Base-by-base conservation (phyloP, 2,888 invertebrate species). In the Lithophane semibrunnea region DNA sequence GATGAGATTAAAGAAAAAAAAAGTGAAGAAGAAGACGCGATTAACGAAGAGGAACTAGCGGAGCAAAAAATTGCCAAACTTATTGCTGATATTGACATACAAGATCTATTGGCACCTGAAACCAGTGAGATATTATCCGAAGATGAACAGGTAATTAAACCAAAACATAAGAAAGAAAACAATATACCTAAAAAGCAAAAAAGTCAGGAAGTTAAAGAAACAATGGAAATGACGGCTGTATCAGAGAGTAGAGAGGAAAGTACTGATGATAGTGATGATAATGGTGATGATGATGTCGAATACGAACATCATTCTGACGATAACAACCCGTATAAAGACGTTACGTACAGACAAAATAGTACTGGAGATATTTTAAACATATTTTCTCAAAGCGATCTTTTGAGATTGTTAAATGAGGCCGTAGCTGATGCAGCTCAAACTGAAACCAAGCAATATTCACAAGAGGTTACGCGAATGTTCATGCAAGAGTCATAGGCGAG, bases 71-170 rank as follows among this genome's bases (percentile, higher is more conserved):
- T 93, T 54, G 87, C 86, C 0, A 87, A 92, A 64, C 75, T 93
- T 21, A 90, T 93, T 56, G 84, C 91, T 54, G 88, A 92, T 58
- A 88, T 91, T 47, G 90, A 93, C 71, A 86, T 92, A 42, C 84
- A 89, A 73, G 79, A 88, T 73, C 87, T 90, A 24, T 71, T 88
- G 10, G 71, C 84, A n/a, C 68, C 74, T 24, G 74, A 69, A 16
- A 47, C 29, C 5, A 60, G 21, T 61, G 64, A 72, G 1, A 10
- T 61, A 29, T 42, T 67, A 37, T 47, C 56, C 5, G 58, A 52
- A 52, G 5, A 24, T 58, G 63, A 63, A 24, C 21, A 29, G 8
- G 16, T 18, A 21, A 42, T 18, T 29, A 52, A 37, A 44, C 44
- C 16, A n/a, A 42, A 13, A 49, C 2, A 8, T 13, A n/a, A 29